phyloP scores from a whole-genome alignment of 2,113 vertebrate species.

The Lepus americanus region DNA sequence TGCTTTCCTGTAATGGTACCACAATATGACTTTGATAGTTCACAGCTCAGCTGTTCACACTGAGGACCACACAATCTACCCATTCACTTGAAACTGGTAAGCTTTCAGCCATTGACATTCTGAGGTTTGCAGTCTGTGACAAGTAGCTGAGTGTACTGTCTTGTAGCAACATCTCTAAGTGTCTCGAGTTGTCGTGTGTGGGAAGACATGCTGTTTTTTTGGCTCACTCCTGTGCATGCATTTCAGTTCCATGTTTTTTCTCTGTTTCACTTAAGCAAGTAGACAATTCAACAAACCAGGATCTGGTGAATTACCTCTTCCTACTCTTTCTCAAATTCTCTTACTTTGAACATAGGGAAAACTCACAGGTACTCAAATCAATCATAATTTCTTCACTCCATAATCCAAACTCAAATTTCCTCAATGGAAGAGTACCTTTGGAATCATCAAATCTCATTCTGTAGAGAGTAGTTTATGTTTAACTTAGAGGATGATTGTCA shows the following conservation, averaged over 20 bases:
- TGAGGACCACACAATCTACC: neutral
- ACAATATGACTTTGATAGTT: neutral
- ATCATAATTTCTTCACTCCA: neutral
- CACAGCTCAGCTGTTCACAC: fast-evolving
- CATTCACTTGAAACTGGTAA: neutral
- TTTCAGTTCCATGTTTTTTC: neutral
- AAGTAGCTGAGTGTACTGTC: neutral
- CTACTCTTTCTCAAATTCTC: neutral
- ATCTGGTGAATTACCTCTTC: neutral
- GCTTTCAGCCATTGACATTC: neutral
- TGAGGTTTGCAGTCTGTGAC: neutral
- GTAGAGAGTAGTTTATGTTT: neutral
- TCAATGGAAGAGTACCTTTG: neutral
- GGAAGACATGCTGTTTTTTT: no score
- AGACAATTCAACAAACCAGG: neutral
- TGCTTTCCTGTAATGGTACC: neutral
- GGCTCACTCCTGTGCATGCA: neutral
- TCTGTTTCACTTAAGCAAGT: neutral
- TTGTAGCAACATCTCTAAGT: fast-evolving
- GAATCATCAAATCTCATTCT: neutral
- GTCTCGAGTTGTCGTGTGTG: neutral
- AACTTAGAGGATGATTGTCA: neutral
- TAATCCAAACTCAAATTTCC: neutral
- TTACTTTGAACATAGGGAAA: neutral
- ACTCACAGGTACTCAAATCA: neutral